A percentile compares a stretch with the other conserved stretches of the same genome.
Conservation (phyloP, 2,113 vertebrate genomes). For the Dicaeum eximium region DNA sequence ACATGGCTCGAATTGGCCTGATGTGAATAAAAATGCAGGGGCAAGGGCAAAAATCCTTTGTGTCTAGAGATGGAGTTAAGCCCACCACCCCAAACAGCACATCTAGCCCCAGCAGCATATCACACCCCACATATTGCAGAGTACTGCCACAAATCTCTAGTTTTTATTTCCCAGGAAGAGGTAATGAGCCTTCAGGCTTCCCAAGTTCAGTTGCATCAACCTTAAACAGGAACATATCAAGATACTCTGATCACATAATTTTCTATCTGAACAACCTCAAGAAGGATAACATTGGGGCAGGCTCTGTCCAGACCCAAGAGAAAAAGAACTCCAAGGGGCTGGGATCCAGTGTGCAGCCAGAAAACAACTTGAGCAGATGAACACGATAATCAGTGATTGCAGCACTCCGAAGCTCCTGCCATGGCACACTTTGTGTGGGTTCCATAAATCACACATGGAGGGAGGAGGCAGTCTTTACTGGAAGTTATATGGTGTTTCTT, state of each 20-base stretch:
- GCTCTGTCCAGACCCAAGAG: background rate
- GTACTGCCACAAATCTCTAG: background rate
- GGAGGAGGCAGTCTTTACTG: background rate
- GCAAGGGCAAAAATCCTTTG: background rate
- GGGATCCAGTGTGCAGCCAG: background rate
- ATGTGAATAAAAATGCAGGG: background rate
- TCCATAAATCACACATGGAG: background rate
- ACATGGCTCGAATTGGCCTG: background rate
- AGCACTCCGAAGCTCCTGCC: background rate
- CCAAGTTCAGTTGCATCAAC: background rate
- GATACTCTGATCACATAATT: background rate
- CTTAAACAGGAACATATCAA: background rate
- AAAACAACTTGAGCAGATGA: background rate
- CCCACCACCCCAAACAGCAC: background rate
- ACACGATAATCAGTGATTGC: background rate
- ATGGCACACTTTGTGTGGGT: background rate
- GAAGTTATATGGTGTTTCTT: background rate
- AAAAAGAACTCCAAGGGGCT: background rate
- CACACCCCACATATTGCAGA: accelerated
- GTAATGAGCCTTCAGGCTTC: background rate
- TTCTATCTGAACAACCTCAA: background rate
- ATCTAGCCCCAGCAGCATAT: background rate
- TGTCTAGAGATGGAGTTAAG: background rate
- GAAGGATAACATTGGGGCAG: accelerated
- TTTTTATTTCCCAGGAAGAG: background rate